Conservation (phyloP, 1,140 invertebrate species). For the Paraescarpia echinospica region DNA sequence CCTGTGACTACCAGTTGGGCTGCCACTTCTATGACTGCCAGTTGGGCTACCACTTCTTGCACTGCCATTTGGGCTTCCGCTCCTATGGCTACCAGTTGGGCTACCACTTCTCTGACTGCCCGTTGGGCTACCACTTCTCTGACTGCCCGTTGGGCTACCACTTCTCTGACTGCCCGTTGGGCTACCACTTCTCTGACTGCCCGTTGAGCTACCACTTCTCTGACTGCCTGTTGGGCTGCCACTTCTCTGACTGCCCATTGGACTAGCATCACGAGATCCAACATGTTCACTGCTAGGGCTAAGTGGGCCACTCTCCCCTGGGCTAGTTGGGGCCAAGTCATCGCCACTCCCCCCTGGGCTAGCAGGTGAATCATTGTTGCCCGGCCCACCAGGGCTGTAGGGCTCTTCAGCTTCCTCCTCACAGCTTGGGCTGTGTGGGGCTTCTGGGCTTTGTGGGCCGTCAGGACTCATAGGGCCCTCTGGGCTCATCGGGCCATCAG, state of each 20-base stretch:
- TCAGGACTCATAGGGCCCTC: background rate
- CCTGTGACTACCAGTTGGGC: too few relatives aligned
- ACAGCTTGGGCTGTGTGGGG: background rate
- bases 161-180: too few relatives aligned
- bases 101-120: too few relatives aligned
- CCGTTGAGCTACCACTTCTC: too few relatives aligned
- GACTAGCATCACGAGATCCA: background rate
- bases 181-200: too few relatives aligned
- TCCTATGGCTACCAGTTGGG: too few relatives aligned
- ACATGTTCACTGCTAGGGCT: background rate
- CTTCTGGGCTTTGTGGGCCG: slow-evolving; percentile 14
- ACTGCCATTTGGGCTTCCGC: too few relatives aligned
- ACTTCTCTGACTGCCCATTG: background rate
- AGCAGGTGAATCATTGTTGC: background rate
- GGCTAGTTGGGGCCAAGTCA: background rate
- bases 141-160: too few relatives aligned
- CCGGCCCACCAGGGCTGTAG: slow-evolving; percentile 9
- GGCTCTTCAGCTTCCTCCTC: background rate
- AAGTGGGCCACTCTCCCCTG: background rate
- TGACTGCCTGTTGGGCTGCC: too few relatives aligned
- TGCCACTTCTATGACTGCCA: too few relatives aligned
- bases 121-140: too few relatives aligned
- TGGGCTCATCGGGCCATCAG: background rate
- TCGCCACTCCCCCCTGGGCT: background rate
- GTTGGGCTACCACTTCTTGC: too few relatives aligned